Evolutionary conservation across 2,113 vertebrate species (phyloP), one percentile per base, ranked within the genome.

Genomic region (Alligator sinensis): DNA sequence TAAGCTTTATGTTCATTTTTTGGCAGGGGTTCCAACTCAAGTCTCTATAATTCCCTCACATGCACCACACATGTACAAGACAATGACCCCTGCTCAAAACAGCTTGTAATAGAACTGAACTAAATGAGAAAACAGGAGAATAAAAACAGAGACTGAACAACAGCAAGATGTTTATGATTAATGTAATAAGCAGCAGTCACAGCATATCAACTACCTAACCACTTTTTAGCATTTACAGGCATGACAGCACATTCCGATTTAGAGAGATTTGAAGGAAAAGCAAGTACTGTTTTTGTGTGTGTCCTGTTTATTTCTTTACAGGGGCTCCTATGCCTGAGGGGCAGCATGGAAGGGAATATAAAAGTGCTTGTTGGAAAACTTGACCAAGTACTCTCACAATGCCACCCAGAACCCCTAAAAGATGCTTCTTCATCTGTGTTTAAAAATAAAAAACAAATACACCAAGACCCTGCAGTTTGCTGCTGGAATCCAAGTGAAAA

Each of bases 121-220:
- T 21, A 55, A n/a, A 77, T 0, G 22, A 96, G 34, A 47, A 62
- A 88, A 87, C 55, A 82, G 55, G 63, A 2, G 15, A 25, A 84
- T 86, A 68, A 0, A 1, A 94, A 89, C 59, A 83, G 30, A 28
- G 61, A 87, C 55, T 59, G 86, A 84, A 14, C 72, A 84, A 84
- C 83, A 78, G 55, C 28, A 83, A 76, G 93, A 68, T 72, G 60
- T 78, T 57, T 91, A 54, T 7, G 19, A 72, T 55, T 79, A 92
- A 85, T 63, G 59, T 86, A 91, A 59, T 62, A 92, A 77, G 76
- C 57, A 82, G 78, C 30, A 77, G 64, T 2, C 78, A 9, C 82
- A 94, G 24, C 0, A 4, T 0, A 1, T 3, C 79, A 81, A 11
- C 3, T 87, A 62, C 68, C 62, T 76, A 63, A 18, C 55, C 4